Evolutionary conservation across 2,888 invertebrate genomes (phyloP), one percentile per base, ranked within the genome.

Genomic region (Dasypolia templi): DNA sequence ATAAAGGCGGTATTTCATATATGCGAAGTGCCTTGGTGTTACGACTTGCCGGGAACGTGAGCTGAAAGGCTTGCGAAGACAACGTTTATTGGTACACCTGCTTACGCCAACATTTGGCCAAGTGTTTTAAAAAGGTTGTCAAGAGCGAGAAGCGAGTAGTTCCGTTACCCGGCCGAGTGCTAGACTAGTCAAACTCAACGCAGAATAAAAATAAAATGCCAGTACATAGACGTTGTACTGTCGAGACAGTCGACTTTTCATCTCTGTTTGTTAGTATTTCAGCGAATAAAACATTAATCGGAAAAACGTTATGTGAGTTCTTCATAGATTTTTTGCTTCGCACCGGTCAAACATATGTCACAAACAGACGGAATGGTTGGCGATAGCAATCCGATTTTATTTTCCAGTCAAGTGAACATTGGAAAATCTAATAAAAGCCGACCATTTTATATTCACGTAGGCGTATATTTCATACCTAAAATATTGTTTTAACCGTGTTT

Each of bases 1-100:
- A 93, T 94, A 94, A 94, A 93, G 90, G 87, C 88, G 90, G 92
- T 93, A 93, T 94, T 94, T 94, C 93, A 92, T 92, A 93, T 91
- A 93, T 91, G 91, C 91, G 89, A 92, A 93, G 92, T 92, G 91
- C 90, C 91, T 92, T 89, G 90, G 87, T 91, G 92, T 94, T 93
- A 94, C 91, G 93, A 93, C 91, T 91, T 87, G 86, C 87, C 85
- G 86, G 86, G 87, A 86, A 95, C 94, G 95, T 95, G 95, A 94
- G 93, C 89, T 87, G 93, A 94, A 94, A 94, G 86, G 88, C 87
- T 87, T 85, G 88, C 84, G 88, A 86, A 89, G 89, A 91, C 91
- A 91, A 86, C 90, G 89, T 93, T 93, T 94, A 93, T 93, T 92
- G 90, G 89, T 90, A 92, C 93, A 94, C 94, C 94, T 94, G 94